phyloP scores from a whole-genome alignment of 1,140 invertebrate genomes.

The Diploscapter pachys region DNA sequence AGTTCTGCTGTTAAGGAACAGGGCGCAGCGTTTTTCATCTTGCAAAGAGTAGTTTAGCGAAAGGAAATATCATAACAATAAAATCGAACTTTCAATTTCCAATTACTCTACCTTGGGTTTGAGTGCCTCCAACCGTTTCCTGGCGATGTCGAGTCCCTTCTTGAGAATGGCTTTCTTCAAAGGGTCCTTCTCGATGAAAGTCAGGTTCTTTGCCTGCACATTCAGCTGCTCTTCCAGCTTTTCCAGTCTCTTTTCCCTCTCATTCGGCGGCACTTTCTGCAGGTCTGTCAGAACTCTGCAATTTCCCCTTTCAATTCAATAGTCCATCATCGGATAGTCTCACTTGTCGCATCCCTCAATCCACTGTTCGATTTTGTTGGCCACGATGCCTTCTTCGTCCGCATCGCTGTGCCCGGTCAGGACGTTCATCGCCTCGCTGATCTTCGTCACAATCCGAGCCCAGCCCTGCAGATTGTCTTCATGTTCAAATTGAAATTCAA shows the following conservation, averaged over 20 bases:
- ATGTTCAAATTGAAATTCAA: background rate
- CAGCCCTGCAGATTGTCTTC: slow-evolving; percentile 15
- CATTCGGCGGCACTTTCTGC: slow-evolving; percentile 16
- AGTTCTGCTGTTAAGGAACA: background rate
- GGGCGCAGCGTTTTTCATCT: background rate
- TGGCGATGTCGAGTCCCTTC: slow-evolving; percentile 24
- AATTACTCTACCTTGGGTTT: slow-evolving; percentile 6
- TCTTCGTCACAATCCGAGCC: slow-evolving; percentile 42
- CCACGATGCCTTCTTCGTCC: slow-evolving; percentile 36
- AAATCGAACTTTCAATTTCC: too few species aligned
- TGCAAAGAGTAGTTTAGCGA: too few species aligned
- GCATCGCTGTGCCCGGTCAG: slow-evolving; percentile 43
- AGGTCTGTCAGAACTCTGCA: slow-evolving; percentile 37
- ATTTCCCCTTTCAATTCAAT: background rate
- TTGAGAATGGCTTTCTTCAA: slow-evolving; percentile 26
- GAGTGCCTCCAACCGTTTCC: slow-evolving; percentile 15
- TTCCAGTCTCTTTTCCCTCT: slow-evolving; percentile 28
- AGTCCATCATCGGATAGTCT: slow-evolving; percentile 22
- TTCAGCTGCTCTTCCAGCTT: slow-evolving; percentile 32
- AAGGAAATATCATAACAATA: too few species aligned
- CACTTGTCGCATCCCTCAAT: slow-evolving; percentile 44
- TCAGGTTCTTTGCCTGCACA: slow-evolving; percentile 34
- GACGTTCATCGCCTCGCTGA: slow-evolving; percentile 46
- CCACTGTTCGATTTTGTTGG: slow-evolving; percentile 32
- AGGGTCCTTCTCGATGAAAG: slow-evolving; percentile 24